Conservation (phyloP, 2,113 vertebrate genomes). For the Triplophysa rosa region DNA sequence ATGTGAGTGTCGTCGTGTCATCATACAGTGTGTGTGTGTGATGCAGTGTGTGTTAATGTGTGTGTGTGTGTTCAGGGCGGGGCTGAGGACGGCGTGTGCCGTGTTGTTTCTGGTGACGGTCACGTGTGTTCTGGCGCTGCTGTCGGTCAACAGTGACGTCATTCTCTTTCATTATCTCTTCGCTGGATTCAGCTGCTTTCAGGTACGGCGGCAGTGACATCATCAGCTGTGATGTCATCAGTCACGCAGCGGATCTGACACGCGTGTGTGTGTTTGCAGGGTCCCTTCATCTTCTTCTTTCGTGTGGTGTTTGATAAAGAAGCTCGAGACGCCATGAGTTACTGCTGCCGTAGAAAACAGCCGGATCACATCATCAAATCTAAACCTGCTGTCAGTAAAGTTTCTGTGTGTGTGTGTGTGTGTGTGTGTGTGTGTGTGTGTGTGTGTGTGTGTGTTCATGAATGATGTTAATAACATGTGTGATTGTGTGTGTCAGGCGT, state of each 20-base stretch:
- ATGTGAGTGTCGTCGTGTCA: constrained; percentile 75
- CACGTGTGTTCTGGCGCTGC: constrained; percentile 85
- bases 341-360: constrained; percentile 80
- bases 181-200: constrained; percentile 84
- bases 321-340: constrained; percentile 82
- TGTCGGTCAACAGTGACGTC: constrained; percentile 90
- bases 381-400: constrained; percentile 87
- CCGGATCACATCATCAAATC: constrained; percentile 83
- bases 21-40: background rate
- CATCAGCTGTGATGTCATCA: background rate
- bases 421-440: background rate
- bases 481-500: constrained; percentile 70
- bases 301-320: constrained; percentile 88
- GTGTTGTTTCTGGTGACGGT: constrained; percentile 84
- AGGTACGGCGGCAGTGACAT: constrained; percentile 72
- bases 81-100: constrained; percentile 78
- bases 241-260: background rate
- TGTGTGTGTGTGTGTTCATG: too few relatives aligned
- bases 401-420: too few relatives aligned
- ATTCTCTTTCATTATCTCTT: constrained; percentile 95
- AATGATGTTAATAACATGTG: too few relatives aligned
- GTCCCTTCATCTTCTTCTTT: constrained; percentile 88
- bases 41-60: constrained; percentile 74
- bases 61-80: constrained; percentile 70
- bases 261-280: constrained; percentile 68